phyloP scores from a whole-genome alignment of 2,888 invertebrate genomes.

The Neoitamus cyanurus region DNA sequence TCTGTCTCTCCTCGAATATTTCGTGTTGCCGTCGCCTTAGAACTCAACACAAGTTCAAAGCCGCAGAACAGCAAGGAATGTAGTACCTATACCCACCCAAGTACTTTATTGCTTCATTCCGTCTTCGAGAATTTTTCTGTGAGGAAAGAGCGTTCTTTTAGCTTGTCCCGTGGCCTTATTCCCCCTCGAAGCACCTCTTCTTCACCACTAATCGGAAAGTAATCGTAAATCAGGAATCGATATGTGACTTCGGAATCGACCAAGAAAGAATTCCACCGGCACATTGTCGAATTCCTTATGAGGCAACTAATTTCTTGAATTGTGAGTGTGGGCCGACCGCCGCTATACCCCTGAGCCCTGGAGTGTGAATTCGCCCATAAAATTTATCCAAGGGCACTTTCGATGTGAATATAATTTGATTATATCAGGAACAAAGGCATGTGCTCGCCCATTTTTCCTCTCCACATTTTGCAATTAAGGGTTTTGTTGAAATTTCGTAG shows the following conservation, averaged over 20 bases:
- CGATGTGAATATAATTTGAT: neutral
- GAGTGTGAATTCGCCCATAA: slow-evolving; percentile 19
- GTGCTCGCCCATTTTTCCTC: neutral
- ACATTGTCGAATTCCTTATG: slow-evolving; percentile 28
- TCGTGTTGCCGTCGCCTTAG: neutral
- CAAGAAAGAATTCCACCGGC: slow-evolving; percentile 9
- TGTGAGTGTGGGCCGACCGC: neutral
- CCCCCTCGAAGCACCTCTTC: neutral
- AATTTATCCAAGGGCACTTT: slow-evolving; percentile 20
- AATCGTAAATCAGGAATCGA: slow-evolving; percentile 41
- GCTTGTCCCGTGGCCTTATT: neutral
- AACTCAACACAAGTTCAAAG: neutral
- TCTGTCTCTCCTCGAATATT: slow-evolving; percentile 6
- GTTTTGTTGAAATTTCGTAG: slow-evolving; percentile 23
- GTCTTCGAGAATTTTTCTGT: neutral
- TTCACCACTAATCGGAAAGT: slow-evolving; percentile 25
- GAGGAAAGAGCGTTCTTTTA: neutral
- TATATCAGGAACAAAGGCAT: neutral
- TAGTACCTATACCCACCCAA: slow-evolving; percentile 24
- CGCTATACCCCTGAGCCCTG: neutral
- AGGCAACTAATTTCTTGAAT: slow-evolving; percentile 30
- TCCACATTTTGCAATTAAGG: neutral
- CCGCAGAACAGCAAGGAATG: slow-evolving; percentile 19
- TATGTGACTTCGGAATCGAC: slow-evolving; percentile 31
- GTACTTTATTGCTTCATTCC: slow-evolving; percentile 40